phyloP scores from a whole-genome alignment of 1,140 invertebrate genomes.

The Delia radicum region DNA sequence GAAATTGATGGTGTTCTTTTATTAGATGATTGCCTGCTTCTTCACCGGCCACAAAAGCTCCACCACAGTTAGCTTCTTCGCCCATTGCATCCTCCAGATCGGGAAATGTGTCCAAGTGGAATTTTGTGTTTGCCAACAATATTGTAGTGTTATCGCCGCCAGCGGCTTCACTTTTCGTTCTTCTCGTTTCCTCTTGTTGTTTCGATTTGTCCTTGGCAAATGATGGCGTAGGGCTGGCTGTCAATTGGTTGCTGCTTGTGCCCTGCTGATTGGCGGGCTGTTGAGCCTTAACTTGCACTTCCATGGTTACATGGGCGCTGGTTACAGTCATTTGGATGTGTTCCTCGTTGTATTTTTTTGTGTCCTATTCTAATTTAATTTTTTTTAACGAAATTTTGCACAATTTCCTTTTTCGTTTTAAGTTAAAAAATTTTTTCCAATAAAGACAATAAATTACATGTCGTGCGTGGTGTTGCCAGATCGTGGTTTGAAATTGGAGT shows the following conservation, averaged over 20 bases:
- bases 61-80: neutral
- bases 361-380: neutral
- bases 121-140: conserved; percentile 45
- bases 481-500: neutral
- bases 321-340: conserved; percentile 48
- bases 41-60: conserved; percentile 26
- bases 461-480: neutral
- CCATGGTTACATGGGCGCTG: conserved; percentile 42
- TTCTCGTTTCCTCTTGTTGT: conserved; percentile 27
- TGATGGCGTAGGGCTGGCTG: neutral
- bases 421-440: neutral
- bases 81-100: conserved; percentile 33
- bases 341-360: neutral
- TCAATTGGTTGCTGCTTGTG: conserved; percentile 26
- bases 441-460: conserved; percentile 1
- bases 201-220: conserved; percentile 10
- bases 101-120: conserved; percentile 40
- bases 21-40: conserved; percentile 14
- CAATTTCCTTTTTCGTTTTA: neutral
- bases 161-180: conserved; percentile 19
- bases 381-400: neutral
- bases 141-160: conserved; percentile 42
- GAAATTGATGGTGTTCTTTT: conserved; percentile 32
- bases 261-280: conserved; percentile 35
- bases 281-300: conserved; percentile 47